phyloP scores from a whole-genome alignment of 1,140 invertebrate species.

The Lucilia sericata region DNA sequence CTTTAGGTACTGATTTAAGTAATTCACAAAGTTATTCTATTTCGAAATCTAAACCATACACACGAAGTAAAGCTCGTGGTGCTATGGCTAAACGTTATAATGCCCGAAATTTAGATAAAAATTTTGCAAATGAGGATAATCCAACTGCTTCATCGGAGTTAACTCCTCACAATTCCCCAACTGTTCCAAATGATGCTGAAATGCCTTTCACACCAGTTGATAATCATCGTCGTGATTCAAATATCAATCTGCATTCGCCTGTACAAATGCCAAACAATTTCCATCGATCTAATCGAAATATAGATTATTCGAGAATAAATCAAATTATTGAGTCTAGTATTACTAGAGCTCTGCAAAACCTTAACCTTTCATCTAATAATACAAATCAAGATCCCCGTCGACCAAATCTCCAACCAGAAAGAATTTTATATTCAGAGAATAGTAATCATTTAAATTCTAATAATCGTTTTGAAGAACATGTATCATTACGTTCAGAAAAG shows the following conservation, averaged over 20 bases:
- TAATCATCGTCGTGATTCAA: neutral
- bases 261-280: neutral
- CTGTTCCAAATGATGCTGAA: neutral
- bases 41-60: neutral
- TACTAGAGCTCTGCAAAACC: neutral
- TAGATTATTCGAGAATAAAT: neutral
- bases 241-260: neutral
- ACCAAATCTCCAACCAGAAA: slow-evolving; percentile 4
- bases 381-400: neutral
- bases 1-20: neutral
- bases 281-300: neutral
- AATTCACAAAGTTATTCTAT: neutral
- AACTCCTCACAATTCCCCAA: neutral
- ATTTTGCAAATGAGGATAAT: neutral
- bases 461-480: neutral
- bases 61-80: neutral
- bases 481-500: neutral
- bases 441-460: neutral
- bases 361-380: neutral
- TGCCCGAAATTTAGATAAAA: neutral
- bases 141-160: neutral
- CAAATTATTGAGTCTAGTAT: neutral
- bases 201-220: too few relatives aligned
- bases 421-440: neutral
- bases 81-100: neutral